A percentile compares a stretch with the other conserved stretches of the same genome.
These are phyloP conservation scores for Thera britannica DNA, from an alignment of 2,888 invertebrate genomes.

Conservation along the genomic window DNA sequence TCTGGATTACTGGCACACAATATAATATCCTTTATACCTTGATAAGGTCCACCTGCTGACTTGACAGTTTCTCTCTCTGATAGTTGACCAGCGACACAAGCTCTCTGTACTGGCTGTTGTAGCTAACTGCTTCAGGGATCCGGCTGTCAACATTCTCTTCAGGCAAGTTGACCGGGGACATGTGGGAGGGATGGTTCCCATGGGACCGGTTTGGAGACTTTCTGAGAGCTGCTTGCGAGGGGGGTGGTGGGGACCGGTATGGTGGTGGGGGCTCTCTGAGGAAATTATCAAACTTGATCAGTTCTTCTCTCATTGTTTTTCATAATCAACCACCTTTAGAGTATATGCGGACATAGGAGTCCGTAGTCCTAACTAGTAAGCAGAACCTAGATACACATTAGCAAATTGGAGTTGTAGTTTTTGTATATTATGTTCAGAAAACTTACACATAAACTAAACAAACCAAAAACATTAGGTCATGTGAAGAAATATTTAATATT, in stretches of 20 bases:
- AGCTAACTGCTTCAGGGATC: conserved; percentile 87
- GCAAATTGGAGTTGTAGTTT: too few relatives aligned
- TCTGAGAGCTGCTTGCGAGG: conserved; percentile 65
- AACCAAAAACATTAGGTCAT: too few relatives aligned
- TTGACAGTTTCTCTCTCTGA: conserved; percentile 94
- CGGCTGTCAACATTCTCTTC: conserved; percentile 61
- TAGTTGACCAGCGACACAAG: conserved; percentile 94
- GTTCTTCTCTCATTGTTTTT: too few relatives aligned
- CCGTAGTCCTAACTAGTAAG: too few relatives aligned
- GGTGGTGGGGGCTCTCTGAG: conserved; percentile 81
- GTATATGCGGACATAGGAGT: too few relatives aligned
- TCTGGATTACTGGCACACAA: not conserved
- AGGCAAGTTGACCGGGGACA: conserved; percentile 73
- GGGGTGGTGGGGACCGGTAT: conserved; percentile 80
- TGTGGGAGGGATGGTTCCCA: conserved; percentile 65
- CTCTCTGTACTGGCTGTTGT: conserved; percentile 92
- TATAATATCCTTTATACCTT: conserved; percentile 83
- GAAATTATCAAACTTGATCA: not conserved
- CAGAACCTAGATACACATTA: too few relatives aligned
- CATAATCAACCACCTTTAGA: too few relatives aligned
- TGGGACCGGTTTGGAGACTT: conserved; percentile 74
- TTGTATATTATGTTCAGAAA: too few relatives aligned
- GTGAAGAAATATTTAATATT: too few relatives aligned
- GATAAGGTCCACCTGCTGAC: conserved; percentile 95
- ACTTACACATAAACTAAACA: too few relatives aligned